A percentile compares a stretch with the other conserved stretches of the same genome.
These are phyloP conservation scores for Sinodicranocentrus sp. DNA, from an alignment of 2,888 invertebrate species.

Conservation along the genomic window DNA sequence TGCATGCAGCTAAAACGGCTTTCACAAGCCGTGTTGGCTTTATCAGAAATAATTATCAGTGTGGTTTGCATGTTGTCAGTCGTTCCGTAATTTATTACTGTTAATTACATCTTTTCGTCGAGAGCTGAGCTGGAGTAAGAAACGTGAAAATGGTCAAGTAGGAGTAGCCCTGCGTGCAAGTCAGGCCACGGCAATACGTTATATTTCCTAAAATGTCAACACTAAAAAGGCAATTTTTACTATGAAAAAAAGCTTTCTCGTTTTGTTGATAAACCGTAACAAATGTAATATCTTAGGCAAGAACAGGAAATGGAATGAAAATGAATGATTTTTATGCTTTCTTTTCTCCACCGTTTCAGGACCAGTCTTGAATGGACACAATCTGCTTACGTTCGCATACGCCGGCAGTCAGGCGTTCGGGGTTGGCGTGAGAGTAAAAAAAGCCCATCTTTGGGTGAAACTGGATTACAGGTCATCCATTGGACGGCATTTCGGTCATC, in stretches of 20 bases:
- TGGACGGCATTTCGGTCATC: slow-evolving; percentile 77
- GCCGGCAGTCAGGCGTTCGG: slow-evolving; percentile 80
- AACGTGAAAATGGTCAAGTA: no score
- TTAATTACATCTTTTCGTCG: slow-evolving; percentile 1
- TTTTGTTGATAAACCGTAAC: not conserved
- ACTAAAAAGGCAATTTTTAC: not conserved
- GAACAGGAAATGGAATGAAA: slow-evolving; percentile 10
- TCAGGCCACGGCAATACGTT: no score
- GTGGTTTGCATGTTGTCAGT: not conserved
- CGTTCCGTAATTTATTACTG: slow-evolving; percentile 16
- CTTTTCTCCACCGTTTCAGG: slow-evolving; percentile 81
- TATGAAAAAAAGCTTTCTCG: not conserved
- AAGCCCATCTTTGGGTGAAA: slow-evolving; percentile 88
- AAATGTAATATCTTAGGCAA: not conserved
- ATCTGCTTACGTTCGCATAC: slow-evolving; percentile 90
- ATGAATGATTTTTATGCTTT: slow-evolving; percentile 20
- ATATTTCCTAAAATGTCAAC: no score
- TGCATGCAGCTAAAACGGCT: not conserved
- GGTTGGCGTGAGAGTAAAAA: slow-evolving; percentile 85
- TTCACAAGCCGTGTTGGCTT: no score
- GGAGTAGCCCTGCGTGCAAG: no score
- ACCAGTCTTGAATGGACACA: slow-evolving; percentile 89
- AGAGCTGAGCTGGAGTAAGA: not conserved
- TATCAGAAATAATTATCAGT: slow-evolving; percentile 9
- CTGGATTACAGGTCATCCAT: slow-evolving; percentile 81